Evolutionary conservation across 1,140 invertebrate genomes (phyloP).

Genomic region (Listronotus bonariensis): DNA sequence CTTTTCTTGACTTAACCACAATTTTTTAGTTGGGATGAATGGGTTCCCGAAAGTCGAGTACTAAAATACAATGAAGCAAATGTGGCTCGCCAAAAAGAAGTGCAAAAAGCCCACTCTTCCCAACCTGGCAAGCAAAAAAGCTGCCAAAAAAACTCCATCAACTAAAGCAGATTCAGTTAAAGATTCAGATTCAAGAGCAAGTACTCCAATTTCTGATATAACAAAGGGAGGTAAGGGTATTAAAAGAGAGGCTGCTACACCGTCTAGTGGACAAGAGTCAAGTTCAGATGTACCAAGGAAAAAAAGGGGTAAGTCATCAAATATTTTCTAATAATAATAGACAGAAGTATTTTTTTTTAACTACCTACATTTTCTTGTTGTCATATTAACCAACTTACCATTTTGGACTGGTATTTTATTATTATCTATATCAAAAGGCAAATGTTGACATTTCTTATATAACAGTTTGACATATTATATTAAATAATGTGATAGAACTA

Average conservation of each 20-base stretch:
- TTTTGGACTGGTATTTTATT: too few species aligned
- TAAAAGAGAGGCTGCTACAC: constrained; percentile 42
- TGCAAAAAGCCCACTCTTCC: constrained; percentile 79
- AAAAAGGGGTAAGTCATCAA: constrained; percentile 58
- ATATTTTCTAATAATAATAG: too few species aligned
- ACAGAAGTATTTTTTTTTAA: too few species aligned
- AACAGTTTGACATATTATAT: too few species aligned
- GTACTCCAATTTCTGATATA: constrained; percentile 62
- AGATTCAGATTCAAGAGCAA: constrained; percentile 66
- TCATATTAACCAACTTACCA: too few species aligned
- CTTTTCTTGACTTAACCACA: neutral
- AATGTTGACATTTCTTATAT: too few species aligned
- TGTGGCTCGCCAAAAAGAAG: constrained; percentile 87
- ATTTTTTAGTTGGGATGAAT: constrained; percentile 92
- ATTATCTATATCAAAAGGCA: too few species aligned
- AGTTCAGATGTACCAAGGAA: constrained; percentile 55
- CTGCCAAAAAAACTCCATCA: constrained; percentile 45
- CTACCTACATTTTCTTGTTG: too few species aligned
- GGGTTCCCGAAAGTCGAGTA: constrained; percentile 92
- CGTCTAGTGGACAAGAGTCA: constrained; percentile 53
- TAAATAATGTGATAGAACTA: too few species aligned
- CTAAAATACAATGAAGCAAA: constrained; percentile 93
- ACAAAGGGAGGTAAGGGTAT: constrained; percentile 36
- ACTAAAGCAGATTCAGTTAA: constrained; percentile 54
- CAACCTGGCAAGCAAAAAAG: constrained; percentile 69